Percentiles rank a stretch among this genome's conserved stretches.
These are phyloP conservation scores for Passer domesticus DNA, from an alignment of 2,113 vertebrate species.

Conservation along the genomic window DNA sequence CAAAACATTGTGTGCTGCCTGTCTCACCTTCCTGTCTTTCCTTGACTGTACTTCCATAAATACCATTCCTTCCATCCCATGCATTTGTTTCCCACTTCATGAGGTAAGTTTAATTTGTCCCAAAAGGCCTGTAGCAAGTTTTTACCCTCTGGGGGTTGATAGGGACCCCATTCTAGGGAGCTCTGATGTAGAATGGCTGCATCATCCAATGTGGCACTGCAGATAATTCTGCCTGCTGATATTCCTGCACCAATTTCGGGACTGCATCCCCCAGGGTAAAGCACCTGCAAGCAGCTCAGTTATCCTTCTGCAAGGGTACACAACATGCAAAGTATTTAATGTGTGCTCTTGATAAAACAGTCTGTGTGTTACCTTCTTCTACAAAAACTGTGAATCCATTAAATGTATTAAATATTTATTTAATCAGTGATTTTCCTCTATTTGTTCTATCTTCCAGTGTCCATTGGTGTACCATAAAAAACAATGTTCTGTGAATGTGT, in stretches of 20 bases:
- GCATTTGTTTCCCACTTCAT: not conserved
- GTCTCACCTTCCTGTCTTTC: not conserved
- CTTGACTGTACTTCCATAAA: not conserved
- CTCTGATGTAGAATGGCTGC: not conserved
- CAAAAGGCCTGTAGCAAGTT: not conserved
- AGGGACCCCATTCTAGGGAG: not conserved
- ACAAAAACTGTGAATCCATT: not conserved
- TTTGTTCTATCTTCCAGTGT: not conserved
- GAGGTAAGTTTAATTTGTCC: not conserved
- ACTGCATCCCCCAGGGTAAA: not conserved
- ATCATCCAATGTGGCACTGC: fast-evolving
- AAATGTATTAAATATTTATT: not conserved
- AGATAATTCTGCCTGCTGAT: not conserved
- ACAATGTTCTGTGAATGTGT: not conserved
- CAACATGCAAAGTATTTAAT: not conserved
- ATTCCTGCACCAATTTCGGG: not conserved
- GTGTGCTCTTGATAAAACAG: not conserved
- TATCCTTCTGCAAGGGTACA: not conserved
- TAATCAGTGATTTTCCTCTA: not conserved
- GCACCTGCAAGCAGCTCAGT: not conserved
- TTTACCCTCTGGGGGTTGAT: not conserved
- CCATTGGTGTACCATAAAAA: not conserved
- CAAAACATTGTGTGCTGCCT: not conserved
- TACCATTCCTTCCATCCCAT: not conserved
- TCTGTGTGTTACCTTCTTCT: not conserved